A percentile compares a stretch with the other conserved stretches of the same genome.
phyloP scores from a whole-genome alignment of 2,888 invertebrate species.

The Choristoneura rosaceana region DNA sequence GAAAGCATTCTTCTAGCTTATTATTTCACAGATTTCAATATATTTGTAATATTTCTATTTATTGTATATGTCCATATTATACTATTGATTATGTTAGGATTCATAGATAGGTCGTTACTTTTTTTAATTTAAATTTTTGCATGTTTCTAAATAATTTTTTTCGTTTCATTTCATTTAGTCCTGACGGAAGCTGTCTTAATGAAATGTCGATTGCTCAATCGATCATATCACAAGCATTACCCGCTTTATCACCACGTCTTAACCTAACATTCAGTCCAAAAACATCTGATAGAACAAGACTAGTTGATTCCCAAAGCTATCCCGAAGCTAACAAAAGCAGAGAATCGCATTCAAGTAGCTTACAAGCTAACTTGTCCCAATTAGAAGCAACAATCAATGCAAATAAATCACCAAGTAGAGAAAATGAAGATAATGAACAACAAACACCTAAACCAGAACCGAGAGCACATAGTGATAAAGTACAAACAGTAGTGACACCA shows the following conservation, averaged over 20 bases:
- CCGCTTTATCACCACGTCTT: slow-evolving; percentile 78
- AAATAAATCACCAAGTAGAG: slow-evolving; percentile 47
- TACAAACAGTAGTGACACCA: slow-evolving; percentile 77
- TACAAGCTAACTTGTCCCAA: slow-evolving; percentile 66
- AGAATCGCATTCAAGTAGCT: slow-evolving; percentile 55
- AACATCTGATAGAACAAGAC: slow-evolving; percentile 77
- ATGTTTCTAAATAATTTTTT: slow-evolving; percentile 52
- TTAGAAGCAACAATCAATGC: slow-evolving; percentile 64
- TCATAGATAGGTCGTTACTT: not conserved
- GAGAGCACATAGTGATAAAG: slow-evolving; percentile 61
- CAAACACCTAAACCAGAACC: slow-evolving; percentile 61
- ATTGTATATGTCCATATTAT: slow-evolving; percentile 44
- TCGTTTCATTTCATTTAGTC: slow-evolving; percentile 67
- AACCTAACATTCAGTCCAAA: slow-evolving; percentile 78
- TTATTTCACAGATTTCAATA: slow-evolving; percentile 36
- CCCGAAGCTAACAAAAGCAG: slow-evolving; percentile 74
- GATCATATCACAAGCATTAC: slow-evolving; percentile 84
- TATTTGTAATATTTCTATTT: slow-evolving; percentile 45
- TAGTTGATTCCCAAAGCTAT: slow-evolving; percentile 68
- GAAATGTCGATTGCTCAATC: slow-evolving; percentile 83
- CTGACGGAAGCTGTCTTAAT: slow-evolving; percentile 83
- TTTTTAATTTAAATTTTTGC: slow-evolving; percentile 43
- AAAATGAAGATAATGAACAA: slow-evolving; percentile 55
- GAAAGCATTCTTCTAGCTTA: slow-evolving; percentile 80
- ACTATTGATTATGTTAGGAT: slow-evolving; percentile 42